A percentile compares a stretch with the other conserved stretches of the same genome.
phyloP scores from a whole-genome alignment of 2,888 invertebrate species.

The Rambutsinella grinnellia region DNA sequence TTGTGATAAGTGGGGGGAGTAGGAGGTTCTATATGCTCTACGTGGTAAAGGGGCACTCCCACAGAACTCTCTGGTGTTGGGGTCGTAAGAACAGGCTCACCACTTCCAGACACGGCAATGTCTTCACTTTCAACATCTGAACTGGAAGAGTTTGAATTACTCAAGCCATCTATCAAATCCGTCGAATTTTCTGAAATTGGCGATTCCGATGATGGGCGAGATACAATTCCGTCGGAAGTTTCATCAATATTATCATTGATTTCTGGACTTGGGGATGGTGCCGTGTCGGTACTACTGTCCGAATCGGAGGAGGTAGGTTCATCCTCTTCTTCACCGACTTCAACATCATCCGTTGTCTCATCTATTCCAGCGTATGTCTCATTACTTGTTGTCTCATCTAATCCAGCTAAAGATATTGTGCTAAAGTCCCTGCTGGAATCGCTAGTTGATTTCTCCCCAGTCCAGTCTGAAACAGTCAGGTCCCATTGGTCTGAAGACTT shows the following conservation, averaged over 20 bases:
- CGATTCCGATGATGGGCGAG: slow-evolving; percentile 56
- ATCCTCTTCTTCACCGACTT: slow-evolving; percentile 64
- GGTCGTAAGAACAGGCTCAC: slow-evolving; percentile 6
- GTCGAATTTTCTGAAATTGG: slow-evolving; percentile 50
- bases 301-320: slow-evolving; percentile 38
- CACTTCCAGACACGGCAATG: not conserved
- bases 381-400: slow-evolving; percentile 21
- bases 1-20: slow-evolving; percentile 64
- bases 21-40: slow-evolving; percentile 65
- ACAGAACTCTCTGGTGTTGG: slow-evolving; percentile 57
- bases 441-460: slow-evolving; percentile 3
- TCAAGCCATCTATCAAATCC: slow-evolving; percentile 19
- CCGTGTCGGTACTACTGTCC: not conserved
- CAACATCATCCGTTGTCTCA: slow-evolving; percentile 62
- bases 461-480: slow-evolving; percentile 22
- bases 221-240: slow-evolving; percentile 39
- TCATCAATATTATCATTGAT: slow-evolving; percentile 33
- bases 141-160: slow-evolving; percentile 37
- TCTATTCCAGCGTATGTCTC: slow-evolving; percentile 42
- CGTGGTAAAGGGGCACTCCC: slow-evolving; percentile 65
- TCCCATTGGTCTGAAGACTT: slow-evolving; percentile 29
- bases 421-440: no score
- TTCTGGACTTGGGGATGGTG: slow-evolving; percentile 39
- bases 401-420: slow-evolving; percentile 25
- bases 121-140: not conserved